Conservation (phyloP, 2,113 vertebrate species). For the Apodemus speciosus region DNA sequence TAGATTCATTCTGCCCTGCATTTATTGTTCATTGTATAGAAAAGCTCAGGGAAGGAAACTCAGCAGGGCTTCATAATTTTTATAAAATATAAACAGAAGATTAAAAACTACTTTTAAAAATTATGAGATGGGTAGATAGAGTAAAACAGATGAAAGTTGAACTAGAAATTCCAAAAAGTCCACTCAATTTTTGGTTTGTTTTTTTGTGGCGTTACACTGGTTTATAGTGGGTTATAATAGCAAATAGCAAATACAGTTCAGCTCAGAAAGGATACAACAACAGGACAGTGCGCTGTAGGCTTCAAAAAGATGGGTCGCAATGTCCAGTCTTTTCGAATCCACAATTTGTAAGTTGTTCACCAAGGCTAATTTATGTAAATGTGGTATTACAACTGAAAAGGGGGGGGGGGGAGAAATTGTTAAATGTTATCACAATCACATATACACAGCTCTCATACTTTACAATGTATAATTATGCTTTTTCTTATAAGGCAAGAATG, state of each 20-base stretch:
- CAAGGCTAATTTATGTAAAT: conserved; percentile 96
- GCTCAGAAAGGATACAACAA: conserved; percentile 95
- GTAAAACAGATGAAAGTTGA: not conserved
- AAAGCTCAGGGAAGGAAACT: not conserved
- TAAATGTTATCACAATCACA: conserved; percentile 32
- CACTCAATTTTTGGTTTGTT: not conserved
- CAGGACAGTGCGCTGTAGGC: conserved; percentile 99
- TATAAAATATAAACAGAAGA: conserved; percentile 2
- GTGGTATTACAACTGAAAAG: conserved; percentile 95
- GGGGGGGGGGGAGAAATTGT: conserved; percentile 50
- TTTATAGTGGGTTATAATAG: not conserved
- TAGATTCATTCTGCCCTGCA: not conserved
- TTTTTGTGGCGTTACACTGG: not conserved
- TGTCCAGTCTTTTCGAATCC: conserved; percentile 95
- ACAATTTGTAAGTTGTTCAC: conserved; percentile 95
- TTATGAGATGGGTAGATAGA: conserved; percentile 1
- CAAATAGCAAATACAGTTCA: not conserved
- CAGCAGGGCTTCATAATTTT: conserved; percentile 26
- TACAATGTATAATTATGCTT: not conserved
- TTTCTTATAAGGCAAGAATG: conserved; percentile 4
- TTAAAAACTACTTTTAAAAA: conserved; percentile 30
- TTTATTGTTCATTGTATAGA: not conserved
- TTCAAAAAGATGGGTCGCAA: conserved; percentile 97
- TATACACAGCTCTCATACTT: not conserved
- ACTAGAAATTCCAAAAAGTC: not conserved